These are phyloP conservation scores for Actinia tenebrosa DNA, from an alignment of 64 coral and sea anemone species.

Conservation along the genomic window DNA sequence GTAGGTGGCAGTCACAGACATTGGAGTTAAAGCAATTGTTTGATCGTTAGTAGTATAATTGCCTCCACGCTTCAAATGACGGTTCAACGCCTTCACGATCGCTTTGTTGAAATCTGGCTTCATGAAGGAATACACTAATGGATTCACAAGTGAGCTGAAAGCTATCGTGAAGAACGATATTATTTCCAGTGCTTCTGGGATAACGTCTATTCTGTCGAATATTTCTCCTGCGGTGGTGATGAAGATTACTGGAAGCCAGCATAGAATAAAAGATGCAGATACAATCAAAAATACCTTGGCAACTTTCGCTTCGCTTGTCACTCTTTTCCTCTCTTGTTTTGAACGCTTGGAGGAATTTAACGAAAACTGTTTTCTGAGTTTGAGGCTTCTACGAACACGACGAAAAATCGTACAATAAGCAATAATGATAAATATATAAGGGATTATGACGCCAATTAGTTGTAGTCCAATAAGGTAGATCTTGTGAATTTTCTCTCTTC, in stretches of 20 bases:
- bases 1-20: not conserved
- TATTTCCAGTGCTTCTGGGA: conserved; percentile 28
- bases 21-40: conserved; percentile 13
- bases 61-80: not conserved
- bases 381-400: conserved; percentile 21
- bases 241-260: conserved; percentile 57
- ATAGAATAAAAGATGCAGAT: conserved; percentile 35
- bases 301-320: conserved; percentile 26
- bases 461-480: conserved; percentile 43
- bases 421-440: conserved; percentile 42
- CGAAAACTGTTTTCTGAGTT: conserved; percentile 5
- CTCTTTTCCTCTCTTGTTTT: conserved; percentile 12
- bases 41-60: not conserved
- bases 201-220: not conserved
- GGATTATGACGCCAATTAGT: conserved; percentile 43
- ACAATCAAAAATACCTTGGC: conserved; percentile 44
- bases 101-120: conserved; percentile 60
- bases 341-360: conserved; percentile 1
- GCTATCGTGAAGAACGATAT: conserved; percentile 53
- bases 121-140: conserved; percentile 59
- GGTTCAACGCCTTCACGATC: not conserved
- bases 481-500: conserved; percentile 34
- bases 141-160: conserved; percentile 51
- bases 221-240: conserved; percentile 51
- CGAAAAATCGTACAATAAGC: conserved; percentile 46